A percentile compares a stretch with the other conserved stretches of the same genome.
Conservation (phyloP, 2,113 vertebrate species). For the Probosciger aterrimus region DNA sequence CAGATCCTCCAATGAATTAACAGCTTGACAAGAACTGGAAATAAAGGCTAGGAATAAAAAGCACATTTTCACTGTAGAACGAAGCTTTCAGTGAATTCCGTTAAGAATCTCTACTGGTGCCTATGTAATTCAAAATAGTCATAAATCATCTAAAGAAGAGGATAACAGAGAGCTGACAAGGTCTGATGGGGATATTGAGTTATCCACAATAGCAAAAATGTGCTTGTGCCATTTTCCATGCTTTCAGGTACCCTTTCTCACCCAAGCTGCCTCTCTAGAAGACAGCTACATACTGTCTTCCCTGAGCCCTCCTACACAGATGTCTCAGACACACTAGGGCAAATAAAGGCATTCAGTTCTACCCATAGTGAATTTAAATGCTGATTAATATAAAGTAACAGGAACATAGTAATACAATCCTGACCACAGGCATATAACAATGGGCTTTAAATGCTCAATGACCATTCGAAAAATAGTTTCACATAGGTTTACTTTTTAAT, state of each 20-base stretch:
- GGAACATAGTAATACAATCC: background rate
- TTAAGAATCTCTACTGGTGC: background rate
- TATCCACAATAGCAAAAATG: background rate
- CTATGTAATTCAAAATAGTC: background rate
- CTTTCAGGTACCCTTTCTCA: background rate
- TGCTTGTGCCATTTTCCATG: background rate
- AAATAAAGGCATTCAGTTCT: background rate
- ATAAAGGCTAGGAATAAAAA: background rate
- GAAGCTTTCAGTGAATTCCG: background rate
- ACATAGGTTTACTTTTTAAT: background rate
- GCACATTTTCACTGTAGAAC: background rate
- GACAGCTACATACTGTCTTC: background rate
- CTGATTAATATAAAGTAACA: background rate
- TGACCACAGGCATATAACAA: background rate
- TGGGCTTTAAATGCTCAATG: background rate
- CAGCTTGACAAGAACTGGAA: background rate
- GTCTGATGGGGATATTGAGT: background rate
- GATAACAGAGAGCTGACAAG: background rate
- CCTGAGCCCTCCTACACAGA: background rate
- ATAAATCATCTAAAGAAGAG: background rate
- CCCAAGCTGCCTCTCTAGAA: background rate
- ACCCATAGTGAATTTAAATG: background rate
- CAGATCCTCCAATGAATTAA: background rate
- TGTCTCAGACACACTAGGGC: background rate
- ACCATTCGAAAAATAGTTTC: background rate